phyloP scores from a whole-genome alignment of 2,797 vertebrate genomes.

The Pseudopleuronectes americanus region DNA sequence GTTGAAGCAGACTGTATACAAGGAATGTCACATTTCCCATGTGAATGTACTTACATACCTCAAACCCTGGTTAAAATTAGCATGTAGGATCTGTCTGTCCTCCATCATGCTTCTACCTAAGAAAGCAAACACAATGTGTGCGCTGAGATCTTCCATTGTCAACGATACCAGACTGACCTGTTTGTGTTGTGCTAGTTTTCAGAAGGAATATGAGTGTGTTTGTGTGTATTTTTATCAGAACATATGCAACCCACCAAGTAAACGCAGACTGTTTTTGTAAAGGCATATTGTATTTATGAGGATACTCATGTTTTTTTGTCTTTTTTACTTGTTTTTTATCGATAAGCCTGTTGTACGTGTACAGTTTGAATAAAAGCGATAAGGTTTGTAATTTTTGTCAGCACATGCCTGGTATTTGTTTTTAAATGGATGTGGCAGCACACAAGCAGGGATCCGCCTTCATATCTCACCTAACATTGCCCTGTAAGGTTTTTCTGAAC shows the following conservation, averaged over 20 bases:
- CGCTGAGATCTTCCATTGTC: constrained; percentile 35
- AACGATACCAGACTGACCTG: constrained; percentile 44
- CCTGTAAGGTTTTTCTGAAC: neutral
- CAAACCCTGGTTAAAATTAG: constrained; percentile 48
- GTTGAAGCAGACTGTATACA: constrained; percentile 48
- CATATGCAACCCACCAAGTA: constrained; percentile 72
- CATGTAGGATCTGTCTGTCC: constrained; percentile 26
- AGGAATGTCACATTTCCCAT: constrained; percentile 43
- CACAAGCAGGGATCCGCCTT: neutral
- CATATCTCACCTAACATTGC: too few relatives aligned
- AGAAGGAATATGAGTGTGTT: constrained; percentile 64
- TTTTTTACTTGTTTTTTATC: constrained; percentile 84
- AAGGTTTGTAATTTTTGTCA: constrained; percentile 77
- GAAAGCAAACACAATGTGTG: constrained; percentile 47
- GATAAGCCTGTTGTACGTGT: constrained; percentile 81
- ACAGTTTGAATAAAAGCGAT: constrained; percentile 87
- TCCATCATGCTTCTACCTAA: constrained; percentile 44
- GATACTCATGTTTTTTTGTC: constrained; percentile 86
- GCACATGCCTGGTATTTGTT: constrained; percentile 16
- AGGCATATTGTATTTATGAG: constrained; percentile 79
- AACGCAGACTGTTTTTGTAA: constrained; percentile 61
- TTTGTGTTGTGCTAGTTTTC: constrained; percentile 55
- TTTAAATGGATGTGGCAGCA: constrained; percentile 1
- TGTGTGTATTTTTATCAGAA: constrained; percentile 43
- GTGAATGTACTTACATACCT: constrained; percentile 70